A percentile compares a stretch with the other conserved stretches of the same genome.
phyloP scores from a whole-genome alignment of 2,888 invertebrate species.

The Microctonus aethiopoides region DNA sequence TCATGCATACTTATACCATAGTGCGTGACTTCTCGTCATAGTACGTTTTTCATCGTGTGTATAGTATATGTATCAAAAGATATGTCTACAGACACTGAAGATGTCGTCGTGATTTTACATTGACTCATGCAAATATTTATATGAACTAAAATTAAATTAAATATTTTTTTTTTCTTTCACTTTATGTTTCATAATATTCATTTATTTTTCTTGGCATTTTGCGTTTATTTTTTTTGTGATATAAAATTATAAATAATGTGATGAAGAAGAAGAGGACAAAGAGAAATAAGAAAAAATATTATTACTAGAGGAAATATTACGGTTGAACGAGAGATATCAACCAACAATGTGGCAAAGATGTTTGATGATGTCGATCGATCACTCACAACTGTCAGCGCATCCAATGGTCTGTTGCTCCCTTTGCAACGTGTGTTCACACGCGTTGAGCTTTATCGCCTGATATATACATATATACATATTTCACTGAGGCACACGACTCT shows the following conservation, averaged over 20 bases:
- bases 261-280: not conserved
- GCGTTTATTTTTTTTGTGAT: too few relatives aligned
- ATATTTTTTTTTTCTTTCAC: not conserved
- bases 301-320: not conserved
- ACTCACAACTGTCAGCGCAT: constrained; percentile 29
- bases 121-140: constrained; percentile 6
- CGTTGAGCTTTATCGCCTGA: constrained; percentile 17
- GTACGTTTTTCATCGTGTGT: not conserved
- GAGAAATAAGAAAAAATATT: constrained; percentile 7
- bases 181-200: not conserved
- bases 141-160: not conserved
- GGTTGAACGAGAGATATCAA: constrained; percentile 29
- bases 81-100: not conserved
- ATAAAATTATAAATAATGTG: not conserved
- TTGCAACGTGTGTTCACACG: constrained; percentile 11
- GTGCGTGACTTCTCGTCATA: constrained; percentile 42
- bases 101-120: constrained; percentile 13
- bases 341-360: constrained; percentile 38
- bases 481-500: not conserved
- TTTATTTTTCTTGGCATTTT: not conserved
- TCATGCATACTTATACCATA: constrained; percentile 56
- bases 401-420: constrained; percentile 3
- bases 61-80: too few relatives aligned
- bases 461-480: not conserved
- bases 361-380: constrained; percentile 44